A percentile compares a stretch with the other conserved stretches of the same genome.
phyloP scores from a whole-genome alignment of 2,888 invertebrate species.

The Pollenia angustigena region DNA sequence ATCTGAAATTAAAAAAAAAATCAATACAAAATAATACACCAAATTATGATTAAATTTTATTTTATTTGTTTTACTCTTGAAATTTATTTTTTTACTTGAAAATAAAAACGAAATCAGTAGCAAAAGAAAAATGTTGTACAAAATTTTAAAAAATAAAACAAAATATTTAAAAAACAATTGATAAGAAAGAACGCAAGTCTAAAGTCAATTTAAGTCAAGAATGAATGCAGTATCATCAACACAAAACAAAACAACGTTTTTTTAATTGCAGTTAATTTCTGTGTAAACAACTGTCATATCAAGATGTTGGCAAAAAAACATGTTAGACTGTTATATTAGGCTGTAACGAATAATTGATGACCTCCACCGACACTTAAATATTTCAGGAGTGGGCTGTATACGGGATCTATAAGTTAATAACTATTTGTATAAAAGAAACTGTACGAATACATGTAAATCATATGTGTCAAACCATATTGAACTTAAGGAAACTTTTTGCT shows the following conservation, averaged over 20 bases:
- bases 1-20: conserved; percentile 11
- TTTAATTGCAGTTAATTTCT: conserved; percentile 13
- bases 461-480: no score
- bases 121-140: conserved; percentile 19
- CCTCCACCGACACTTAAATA: no score
- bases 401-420: no score
- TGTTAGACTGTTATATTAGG: no score
- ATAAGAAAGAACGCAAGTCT: conserved; percentile 45
- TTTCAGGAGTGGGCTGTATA: no score
- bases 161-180: neutral
- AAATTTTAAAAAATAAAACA: neutral
- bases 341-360: no score
- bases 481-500: no score
- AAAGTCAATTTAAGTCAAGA: conserved; percentile 55
- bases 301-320: neutral
- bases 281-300: conserved; percentile 22
- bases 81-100: conserved; percentile 15
- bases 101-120: conserved; percentile 20
- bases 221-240: conserved; percentile 31
- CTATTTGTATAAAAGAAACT: no score
- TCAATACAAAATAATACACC: conserved; percentile 19
- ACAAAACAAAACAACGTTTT: neutral
- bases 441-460: no score
- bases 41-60: conserved; percentile 41
- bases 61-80: conserved; percentile 56